These are phyloP conservation scores for Ladona fulva DNA, from an alignment of 1,140 invertebrate species.

Conservation along the genomic window DNA sequence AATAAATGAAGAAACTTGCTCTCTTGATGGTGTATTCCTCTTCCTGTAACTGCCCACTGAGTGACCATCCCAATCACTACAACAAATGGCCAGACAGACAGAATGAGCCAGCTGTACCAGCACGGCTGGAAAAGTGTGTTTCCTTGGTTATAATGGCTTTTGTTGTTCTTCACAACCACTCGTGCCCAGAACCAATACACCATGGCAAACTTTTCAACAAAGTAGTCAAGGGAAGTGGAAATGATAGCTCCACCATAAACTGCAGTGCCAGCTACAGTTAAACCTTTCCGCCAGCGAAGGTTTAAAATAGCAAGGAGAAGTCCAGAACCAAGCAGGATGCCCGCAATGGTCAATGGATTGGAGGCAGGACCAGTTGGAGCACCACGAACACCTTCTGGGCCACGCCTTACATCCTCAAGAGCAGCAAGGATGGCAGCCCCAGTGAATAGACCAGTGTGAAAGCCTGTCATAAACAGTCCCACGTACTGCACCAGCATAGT, in stretches of 20 bases:
- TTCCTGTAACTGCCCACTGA: constrained; percentile 60
- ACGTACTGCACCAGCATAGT: constrained; percentile 75
- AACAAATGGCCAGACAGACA: constrained; percentile 62
- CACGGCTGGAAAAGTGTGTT: constrained; percentile 47
- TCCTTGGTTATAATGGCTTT: constrained; percentile 41
- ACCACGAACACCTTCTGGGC: neutral
- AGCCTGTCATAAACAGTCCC: constrained; percentile 73
- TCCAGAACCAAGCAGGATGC: constrained; percentile 54
- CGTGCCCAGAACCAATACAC: constrained; percentile 57
- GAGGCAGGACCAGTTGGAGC: constrained; percentile 31
- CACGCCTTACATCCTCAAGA: constrained; percentile 42
- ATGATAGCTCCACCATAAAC: constrained; percentile 67
- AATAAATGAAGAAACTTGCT: constrained; percentile 33
- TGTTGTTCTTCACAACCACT: constrained; percentile 32
- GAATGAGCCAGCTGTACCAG: constrained; percentile 66
- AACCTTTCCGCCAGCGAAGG: constrained; percentile 61
- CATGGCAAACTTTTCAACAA: constrained; percentile 61
- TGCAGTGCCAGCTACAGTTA: constrained; percentile 66
- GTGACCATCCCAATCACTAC: constrained; percentile 55
- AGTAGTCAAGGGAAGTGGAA: constrained; percentile 62
- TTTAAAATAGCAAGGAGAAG: constrained; percentile 61
- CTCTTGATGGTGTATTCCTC: constrained; percentile 56
- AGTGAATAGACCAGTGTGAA: constrained; percentile 62
- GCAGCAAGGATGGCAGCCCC: constrained; percentile 48
- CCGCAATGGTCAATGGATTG: constrained; percentile 56